Evolutionary conservation across 2,888 invertebrate genomes (phyloP).

Genomic region (Nymphalis polychloros): DNA sequence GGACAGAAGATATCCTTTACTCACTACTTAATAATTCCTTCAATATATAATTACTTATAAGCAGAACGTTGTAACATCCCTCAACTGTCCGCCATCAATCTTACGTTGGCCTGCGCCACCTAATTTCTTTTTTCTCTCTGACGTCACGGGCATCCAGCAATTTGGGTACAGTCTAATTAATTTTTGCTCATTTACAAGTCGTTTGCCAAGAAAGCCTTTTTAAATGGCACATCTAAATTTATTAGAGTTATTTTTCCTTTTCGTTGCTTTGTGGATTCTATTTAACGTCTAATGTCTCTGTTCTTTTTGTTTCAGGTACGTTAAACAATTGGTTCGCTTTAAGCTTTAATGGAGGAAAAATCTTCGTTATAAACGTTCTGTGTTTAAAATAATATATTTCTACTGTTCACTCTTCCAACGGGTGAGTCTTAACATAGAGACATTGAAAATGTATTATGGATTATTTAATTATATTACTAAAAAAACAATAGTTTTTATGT

Average conservation of each 20-base stretch:
- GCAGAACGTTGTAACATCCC: constrained; percentile 20
- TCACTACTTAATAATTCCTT: no score
- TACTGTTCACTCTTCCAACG: not conserved
- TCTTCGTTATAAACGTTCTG: constrained; percentile 9
- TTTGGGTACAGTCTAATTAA: constrained; percentile 63
- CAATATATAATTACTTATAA: not conserved
- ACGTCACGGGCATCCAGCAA: constrained; percentile 50
- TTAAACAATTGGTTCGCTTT: constrained; percentile 26
- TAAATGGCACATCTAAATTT: constrained; percentile 22
- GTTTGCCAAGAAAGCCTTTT: constrained; percentile 16
- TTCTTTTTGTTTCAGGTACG: constrained; percentile 49
- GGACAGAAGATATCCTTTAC: no score
- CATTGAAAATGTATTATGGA: no score
- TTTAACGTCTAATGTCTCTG: constrained; percentile 20
- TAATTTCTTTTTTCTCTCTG: constrained; percentile 60
- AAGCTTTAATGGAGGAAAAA: constrained; percentile 15
- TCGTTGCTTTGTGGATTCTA: constrained; percentile 21
- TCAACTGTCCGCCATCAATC: constrained; percentile 30
- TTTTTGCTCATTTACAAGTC: constrained; percentile 65
- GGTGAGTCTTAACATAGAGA: no score
- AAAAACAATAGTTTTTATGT: no score
- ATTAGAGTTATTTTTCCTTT: constrained; percentile 13
- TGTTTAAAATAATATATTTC: constrained; percentile 2
- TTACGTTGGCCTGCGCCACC: constrained; percentile 36
- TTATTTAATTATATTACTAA: no score